Evolutionary conservation across 1,140 invertebrate genomes (phyloP).

Genomic region (Anthonomus grandis): DNA sequence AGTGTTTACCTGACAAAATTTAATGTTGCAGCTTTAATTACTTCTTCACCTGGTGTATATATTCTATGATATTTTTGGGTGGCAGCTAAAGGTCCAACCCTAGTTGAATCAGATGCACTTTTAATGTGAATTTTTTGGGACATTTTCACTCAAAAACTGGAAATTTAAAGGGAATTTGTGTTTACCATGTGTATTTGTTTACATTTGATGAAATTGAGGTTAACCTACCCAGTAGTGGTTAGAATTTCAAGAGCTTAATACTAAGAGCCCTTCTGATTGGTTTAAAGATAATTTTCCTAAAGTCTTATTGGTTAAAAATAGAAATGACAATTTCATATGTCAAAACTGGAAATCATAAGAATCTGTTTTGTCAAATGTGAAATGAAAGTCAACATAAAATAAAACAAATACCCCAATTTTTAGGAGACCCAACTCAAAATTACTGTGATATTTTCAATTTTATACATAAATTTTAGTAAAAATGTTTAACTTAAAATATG

Average conservation of each 20-base stretch:
- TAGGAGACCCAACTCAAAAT: slow-evolving; percentile 20
- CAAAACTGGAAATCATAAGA: background rate
- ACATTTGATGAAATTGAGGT: too few species aligned
- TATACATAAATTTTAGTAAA: background rate
- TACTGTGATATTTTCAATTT: slow-evolving; percentile 17
- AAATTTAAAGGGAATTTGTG: background rate
- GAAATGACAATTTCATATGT: background rate
- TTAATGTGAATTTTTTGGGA: slow-evolving; percentile 49
- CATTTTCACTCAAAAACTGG: slow-evolving; percentile 23
- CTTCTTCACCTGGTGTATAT: slow-evolving; percentile 83
- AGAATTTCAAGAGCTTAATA: too few species aligned
- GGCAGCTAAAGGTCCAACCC: slow-evolving; percentile 54
- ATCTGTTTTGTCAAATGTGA: background rate
- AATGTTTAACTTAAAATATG: slow-evolving; percentile 13
- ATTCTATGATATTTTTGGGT: slow-evolving; percentile 60
- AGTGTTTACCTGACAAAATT: slow-evolving; percentile 80
- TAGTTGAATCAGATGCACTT: slow-evolving; percentile 47
- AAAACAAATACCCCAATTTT: too few species aligned
- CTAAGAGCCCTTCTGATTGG: background rate
- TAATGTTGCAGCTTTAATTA: slow-evolving; percentile 70
- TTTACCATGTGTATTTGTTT: too few species aligned
- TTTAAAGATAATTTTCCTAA: background rate
- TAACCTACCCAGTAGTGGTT: too few species aligned
- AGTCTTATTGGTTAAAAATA: too few species aligned
- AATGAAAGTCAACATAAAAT: background rate